These are phyloP conservation scores for Maconellicoccus hirsutus DNA, from an alignment of 1,140 invertebrate species.

Conservation along the genomic window DNA sequence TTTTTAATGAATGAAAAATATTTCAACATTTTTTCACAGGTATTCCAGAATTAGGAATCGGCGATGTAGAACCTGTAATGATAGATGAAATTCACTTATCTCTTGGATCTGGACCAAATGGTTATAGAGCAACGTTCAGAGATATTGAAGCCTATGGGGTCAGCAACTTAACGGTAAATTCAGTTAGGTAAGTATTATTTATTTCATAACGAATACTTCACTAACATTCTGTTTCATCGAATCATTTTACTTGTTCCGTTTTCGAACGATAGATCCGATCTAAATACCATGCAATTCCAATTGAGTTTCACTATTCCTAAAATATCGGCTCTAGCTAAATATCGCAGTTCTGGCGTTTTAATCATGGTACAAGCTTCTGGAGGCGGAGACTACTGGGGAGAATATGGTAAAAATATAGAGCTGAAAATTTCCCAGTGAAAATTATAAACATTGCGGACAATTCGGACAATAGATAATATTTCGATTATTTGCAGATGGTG, in stretches of 20 bases:
- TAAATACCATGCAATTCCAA: constrained; percentile 64
- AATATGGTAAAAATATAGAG: constrained; percentile 51
- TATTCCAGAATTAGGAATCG: constrained; percentile 50
- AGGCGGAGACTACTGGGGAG: constrained; percentile 73
- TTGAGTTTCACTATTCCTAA: constrained; percentile 60
- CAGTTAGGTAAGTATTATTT: constrained; percentile 45
- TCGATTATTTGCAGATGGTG: constrained; percentile 47
- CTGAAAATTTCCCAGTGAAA: too few species aligned
- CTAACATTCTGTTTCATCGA: too few species aligned
- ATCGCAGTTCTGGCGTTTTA: constrained; percentile 61
- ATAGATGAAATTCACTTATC: constrained; percentile 69
- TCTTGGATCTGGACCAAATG: constrained; percentile 58
- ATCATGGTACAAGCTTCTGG: constrained; percentile 66
- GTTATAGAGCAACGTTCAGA: constrained; percentile 62
- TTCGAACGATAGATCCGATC: constrained; percentile 55
- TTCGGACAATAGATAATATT: too few species aligned
- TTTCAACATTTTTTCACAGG: constrained; percentile 36
- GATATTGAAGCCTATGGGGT: constrained; percentile 66
- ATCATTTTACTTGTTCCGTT: too few species aligned
- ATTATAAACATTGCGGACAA: too few species aligned
- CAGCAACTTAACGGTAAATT: constrained; percentile 59
- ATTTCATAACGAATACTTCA: not conserved
- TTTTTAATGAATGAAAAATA: too few species aligned
- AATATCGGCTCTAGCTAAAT: constrained; percentile 59
- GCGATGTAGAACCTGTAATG: constrained; percentile 56